phyloP scores from a whole-genome alignment of 2,113 vertebrate species.

The Zootoca vivipara region DNA sequence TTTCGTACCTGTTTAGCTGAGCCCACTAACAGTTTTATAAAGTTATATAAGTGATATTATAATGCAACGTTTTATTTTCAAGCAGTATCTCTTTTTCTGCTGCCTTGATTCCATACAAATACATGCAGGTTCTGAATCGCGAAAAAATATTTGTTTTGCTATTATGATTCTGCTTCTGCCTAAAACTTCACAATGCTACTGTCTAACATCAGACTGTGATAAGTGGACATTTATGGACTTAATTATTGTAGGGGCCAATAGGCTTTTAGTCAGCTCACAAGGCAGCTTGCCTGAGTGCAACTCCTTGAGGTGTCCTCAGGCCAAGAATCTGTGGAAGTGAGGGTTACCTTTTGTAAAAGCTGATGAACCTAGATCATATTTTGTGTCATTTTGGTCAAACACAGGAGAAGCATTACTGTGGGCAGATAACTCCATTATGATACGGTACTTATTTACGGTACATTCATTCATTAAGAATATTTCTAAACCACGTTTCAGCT shows the following conservation, averaged over 20 bases:
- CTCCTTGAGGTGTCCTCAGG: not conserved
- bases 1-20: not conserved
- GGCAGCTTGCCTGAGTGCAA: not conserved
- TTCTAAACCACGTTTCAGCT: no score
- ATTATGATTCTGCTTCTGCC: not conserved
- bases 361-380: not conserved
- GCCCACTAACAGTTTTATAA: not conserved
- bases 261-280: not conserved
- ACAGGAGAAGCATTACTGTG: not conserved
- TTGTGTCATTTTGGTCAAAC: not conserved
- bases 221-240: not conserved
- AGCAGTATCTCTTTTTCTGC: not conserved
- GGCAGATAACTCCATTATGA: not conserved
- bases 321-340: not conserved
- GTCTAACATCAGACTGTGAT: not conserved
- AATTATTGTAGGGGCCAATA: not conserved
- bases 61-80: not conserved
- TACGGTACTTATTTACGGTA: no score
- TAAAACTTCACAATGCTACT: not conserved
- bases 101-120: not conserved
- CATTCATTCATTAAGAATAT: no score
- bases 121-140: not conserved
- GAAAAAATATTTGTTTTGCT: not conserved
- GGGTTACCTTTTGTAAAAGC: not conserved
- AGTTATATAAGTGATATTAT: not conserved